Evolutionary conservation across 2,113 vertebrate species (phyloP), one percentile per base, ranked within the genome.

Genomic region (Pachypanchax playfairii): DNA sequence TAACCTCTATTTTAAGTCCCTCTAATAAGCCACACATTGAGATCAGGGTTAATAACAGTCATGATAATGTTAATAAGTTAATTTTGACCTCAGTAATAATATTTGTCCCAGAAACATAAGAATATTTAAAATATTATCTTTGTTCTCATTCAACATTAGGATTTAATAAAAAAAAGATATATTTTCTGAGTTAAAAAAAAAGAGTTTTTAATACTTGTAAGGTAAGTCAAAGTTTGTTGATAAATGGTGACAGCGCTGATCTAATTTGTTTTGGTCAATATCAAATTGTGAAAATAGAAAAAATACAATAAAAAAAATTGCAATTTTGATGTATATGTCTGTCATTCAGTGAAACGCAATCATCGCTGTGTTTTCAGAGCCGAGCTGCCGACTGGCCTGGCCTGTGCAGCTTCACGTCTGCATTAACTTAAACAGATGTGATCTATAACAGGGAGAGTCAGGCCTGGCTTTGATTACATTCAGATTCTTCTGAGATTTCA

Each of bases 341-440:
- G 15, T 21, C 13, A 50, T 3, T n/a, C 31, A 15, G 22, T 13
- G 17, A 14, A 26, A 4, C n/a, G 4, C 36, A 15, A 21, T 10
- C 55, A 4, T 48, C 29, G 4, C 48, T 14, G 6, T 25, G 1
- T 41, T 18, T 41, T 20, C 33, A 35, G 43, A 56, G 35, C 29
- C 67, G 47, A 52, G 56, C 47, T 70, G 64, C 52, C 60, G 39
- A 50, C 46, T 50, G 43, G 35, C 56, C 54, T 61, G 73, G 65
- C 53, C 78, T 83, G 80, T 65, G 56, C 53, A 75, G 67, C 55
- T 59, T 84, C 77, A 80, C 47, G 57, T 14, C 54, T 54, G 54
- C 50, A 50, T 39, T 84, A 64, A 85, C 82, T 33, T 48, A 65
- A 85, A 48, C 49, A 73, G 75, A 86, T 75, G 17, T 68, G 79